phyloP scores from a whole-genome alignment of 2,888 invertebrate genomes.

The Macaria notata region DNA sequence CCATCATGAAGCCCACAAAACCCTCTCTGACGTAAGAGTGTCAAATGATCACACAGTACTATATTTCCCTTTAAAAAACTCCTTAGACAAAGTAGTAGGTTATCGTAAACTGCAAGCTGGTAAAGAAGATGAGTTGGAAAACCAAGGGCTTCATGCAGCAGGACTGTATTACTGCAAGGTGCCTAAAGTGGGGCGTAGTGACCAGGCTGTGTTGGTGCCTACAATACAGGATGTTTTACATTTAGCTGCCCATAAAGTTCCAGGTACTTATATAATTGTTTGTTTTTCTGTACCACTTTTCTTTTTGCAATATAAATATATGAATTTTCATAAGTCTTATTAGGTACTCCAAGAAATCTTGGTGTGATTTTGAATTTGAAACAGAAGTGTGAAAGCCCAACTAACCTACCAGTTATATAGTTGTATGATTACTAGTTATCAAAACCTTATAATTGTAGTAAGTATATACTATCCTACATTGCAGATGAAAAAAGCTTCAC shows the following conservation, averaged over 20 bases:
- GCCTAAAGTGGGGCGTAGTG: constrained; percentile 56
- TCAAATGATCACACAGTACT: constrained; percentile 77
- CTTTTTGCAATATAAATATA: too few species aligned
- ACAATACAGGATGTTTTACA: constrained; percentile 69
- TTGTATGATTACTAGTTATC: too few species aligned
- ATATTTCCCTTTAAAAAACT: constrained; percentile 86
- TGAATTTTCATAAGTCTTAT: too few species aligned
- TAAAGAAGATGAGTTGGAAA: constrained; percentile 61
- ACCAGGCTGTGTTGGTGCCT: constrained; percentile 77
- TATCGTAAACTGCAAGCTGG: constrained; percentile 82
- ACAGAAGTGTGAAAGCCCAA: too few species aligned
- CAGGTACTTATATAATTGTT: constrained; percentile 52
- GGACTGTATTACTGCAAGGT: constrained; percentile 66
- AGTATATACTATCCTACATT: too few species aligned
- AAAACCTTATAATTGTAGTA: too few species aligned
- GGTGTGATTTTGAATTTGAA: too few species aligned
- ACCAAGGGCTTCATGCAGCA: constrained; percentile 60
- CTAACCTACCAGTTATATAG: too few species aligned
- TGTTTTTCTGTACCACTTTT: too few species aligned
- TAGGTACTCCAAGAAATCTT: too few species aligned
- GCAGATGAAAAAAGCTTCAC: too few species aligned
- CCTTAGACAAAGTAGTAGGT: constrained; percentile 84
- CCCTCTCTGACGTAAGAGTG: constrained; percentile 80
- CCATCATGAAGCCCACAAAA: constrained; percentile 66
- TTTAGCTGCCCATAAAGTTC: constrained; percentile 72